Percentiles rank a stretch among this genome's conserved stretches.
These are phyloP conservation scores for Danionella cerebrum DNA, from an alignment of 2,113 vertebrate genomes.

Conservation along the genomic window DNA sequence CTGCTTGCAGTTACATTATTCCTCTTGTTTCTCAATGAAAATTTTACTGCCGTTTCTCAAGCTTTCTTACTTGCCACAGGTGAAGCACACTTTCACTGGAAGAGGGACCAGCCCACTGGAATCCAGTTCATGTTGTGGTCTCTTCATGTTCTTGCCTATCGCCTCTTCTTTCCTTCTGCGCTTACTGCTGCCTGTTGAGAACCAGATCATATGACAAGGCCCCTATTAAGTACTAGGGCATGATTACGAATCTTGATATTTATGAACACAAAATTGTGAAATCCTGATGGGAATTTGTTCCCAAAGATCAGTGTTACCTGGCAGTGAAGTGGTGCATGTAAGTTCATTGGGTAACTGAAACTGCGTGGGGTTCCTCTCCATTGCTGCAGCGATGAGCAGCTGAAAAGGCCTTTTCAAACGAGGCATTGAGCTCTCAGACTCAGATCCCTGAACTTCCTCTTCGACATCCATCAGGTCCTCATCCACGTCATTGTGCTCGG, in stretches of 20 bases:
- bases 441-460: constrained; percentile 78
- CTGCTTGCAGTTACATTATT: too few species aligned
- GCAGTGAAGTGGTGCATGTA: constrained; percentile 94
- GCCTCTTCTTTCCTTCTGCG: constrained; percentile 90
- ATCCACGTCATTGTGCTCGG: constrained; percentile 91
- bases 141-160: constrained; percentile 89
- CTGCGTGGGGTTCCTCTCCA: constrained; percentile 96
- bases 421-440: constrained; percentile 65
- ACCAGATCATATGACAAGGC: too few species aligned
- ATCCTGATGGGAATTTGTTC: constrained; percentile 57
- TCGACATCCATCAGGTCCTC: constrained; percentile 92
- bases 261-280: too few species aligned
- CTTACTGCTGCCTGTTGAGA: constrained; percentile 85
- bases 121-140: constrained; percentile 92
- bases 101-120: constrained; percentile 92
- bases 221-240: too few species aligned
- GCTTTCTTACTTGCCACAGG: constrained; percentile 79
- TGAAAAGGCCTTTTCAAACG: constrained; percentile 90
- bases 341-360: constrained; percentile 97
- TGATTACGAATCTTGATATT: too few species aligned
- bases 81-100: constrained; percentile 94
- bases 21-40: too few species aligned
- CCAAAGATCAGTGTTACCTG: constrained; percentile 63
- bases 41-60: too few species aligned
- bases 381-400: constrained; percentile 92